These are phyloP conservation scores for Formicarius rufipectus DNA, from an alignment of 2,113 vertebrate genomes.

Conservation along the genomic window DNA sequence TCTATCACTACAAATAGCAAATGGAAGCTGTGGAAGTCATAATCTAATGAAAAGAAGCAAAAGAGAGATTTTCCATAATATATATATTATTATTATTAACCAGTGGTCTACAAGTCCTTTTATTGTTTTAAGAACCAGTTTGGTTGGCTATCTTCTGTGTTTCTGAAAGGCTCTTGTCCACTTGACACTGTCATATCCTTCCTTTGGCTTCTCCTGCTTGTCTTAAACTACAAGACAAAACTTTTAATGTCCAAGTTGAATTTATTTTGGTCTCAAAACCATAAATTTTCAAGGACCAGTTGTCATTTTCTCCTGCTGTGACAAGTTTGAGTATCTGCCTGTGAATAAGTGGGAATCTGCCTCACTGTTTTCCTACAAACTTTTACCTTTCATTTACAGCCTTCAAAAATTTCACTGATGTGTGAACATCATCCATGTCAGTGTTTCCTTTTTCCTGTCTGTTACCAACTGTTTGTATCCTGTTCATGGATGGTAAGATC, in stretches of 20 bases:
- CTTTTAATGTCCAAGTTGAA: neutral
- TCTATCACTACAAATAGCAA: neutral
- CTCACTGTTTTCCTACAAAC: neutral
- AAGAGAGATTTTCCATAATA: neutral
- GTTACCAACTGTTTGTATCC: neutral
- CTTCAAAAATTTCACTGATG: neutral
- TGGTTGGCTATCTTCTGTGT: neutral
- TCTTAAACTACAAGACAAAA: neutral
- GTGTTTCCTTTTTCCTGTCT: neutral
- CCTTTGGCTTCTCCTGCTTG: neutral
- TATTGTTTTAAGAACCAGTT: neutral
- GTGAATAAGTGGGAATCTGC: neutral
- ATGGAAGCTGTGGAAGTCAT: neutral
- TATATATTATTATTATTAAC: neutral
- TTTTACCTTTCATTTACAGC: neutral
- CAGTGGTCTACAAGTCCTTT: neutral
- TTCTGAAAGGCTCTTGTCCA: neutral
- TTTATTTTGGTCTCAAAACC: neutral
- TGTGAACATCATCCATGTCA: neutral
- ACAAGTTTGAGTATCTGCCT: neutral
- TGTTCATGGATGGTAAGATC: neutral
- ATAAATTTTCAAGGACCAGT: neutral
- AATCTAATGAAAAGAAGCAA: neutral
- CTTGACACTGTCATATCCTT: neutral
- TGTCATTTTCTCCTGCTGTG: neutral